Conservation (phyloP, 2,797 vertebrate genomes). For the Fundulus diaphanus region DNA sequence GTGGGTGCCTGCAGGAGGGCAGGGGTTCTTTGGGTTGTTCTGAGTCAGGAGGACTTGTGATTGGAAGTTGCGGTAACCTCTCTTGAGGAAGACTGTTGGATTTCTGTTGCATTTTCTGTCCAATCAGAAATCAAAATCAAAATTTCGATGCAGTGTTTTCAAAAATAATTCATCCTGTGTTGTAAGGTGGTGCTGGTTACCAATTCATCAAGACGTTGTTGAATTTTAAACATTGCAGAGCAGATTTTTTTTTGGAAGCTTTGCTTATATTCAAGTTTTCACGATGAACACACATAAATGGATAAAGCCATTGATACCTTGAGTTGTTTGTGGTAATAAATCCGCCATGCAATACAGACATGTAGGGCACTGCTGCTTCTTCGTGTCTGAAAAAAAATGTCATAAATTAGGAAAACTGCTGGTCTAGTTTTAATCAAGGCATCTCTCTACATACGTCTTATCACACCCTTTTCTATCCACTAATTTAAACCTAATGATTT, state of each 20-base stretch:
- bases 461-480: background rate
- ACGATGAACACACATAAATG: background rate
- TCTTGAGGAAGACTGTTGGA: background rate
- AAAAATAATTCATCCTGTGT: background rate
- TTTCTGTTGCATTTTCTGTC: constrained; percentile 49
- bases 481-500: background rate
- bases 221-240: background rate
- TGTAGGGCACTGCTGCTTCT: constrained; percentile 61
- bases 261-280: background rate
- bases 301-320: constrained; percentile 40
- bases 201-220: background rate
- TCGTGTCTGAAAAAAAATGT: constrained; percentile 46
- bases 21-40: constrained; percentile 11
- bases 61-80: background rate
- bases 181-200: background rate
- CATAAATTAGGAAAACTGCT: background rate
- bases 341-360: constrained; percentile 70
- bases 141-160: background rate
- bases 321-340: constrained; percentile 58
- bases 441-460: background rate
- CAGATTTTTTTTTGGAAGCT: too few relatives aligned
- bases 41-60: background rate
- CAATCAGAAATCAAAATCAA: constrained; percentile 6
- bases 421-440: background rate
- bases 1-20: background rate